phyloP scores from a whole-genome alignment of 2,888 invertebrate species.

The Neoitamus cyanurus region DNA sequence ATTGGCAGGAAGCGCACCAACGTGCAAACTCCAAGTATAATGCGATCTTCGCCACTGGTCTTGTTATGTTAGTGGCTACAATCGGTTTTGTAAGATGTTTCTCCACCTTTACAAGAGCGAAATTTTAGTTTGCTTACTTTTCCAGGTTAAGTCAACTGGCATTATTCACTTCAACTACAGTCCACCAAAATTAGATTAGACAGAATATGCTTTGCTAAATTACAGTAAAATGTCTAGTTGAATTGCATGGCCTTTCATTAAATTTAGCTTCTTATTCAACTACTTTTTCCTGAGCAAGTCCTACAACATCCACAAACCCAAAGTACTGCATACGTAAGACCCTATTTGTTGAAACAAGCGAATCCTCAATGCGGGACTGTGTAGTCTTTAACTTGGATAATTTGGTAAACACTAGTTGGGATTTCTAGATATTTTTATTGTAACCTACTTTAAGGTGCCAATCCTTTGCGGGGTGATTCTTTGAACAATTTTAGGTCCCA shows the following conservation, averaged over 20 bases:
- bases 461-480: too few species aligned
- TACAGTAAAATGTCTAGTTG: background rate
- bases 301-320: too few species aligned
- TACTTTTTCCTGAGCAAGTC: too few species aligned
- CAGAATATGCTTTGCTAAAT: background rate
- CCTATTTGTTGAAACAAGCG: too few species aligned
- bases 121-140: slow-evolving; percentile 51
- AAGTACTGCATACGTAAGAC: too few species aligned
- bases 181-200: slow-evolving; percentile 68
- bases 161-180: slow-evolving; percentile 73
- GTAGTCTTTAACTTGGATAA: too few species aligned
- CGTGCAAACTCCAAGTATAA: slow-evolving; percentile 78
- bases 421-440: too few species aligned
- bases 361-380: too few species aligned
- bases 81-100: slow-evolving; percentile 60
- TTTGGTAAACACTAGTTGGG: too few species aligned
- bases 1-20: slow-evolving; percentile 78
- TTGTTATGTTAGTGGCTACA: slow-evolving; percentile 66
- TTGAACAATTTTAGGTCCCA: too few species aligned
- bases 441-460: too few species aligned
- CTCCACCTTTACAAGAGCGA: too few species aligned
- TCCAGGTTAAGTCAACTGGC: slow-evolving; percentile 73
- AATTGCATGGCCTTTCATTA: background rate
- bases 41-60: slow-evolving; percentile 72
- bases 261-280: background rate